Conservation (phyloP, 2,888 invertebrate genomes). For the Sialis lutaria region DNA sequence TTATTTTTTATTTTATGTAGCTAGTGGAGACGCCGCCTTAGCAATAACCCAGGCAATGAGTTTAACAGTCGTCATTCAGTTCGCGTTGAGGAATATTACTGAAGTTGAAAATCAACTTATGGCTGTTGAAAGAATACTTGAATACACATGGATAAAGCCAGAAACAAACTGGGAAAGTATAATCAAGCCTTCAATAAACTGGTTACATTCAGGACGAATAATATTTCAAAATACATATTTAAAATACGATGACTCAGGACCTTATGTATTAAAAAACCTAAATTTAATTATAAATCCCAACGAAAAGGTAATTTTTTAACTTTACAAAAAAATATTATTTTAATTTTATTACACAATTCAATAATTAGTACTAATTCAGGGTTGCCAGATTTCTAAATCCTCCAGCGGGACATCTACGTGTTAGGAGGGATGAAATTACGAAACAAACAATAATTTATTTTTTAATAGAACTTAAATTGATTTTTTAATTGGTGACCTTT, state of each 20-base stretch:
- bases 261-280: slow-evolving; percentile 52
- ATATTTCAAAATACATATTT: slow-evolving; percentile 43
- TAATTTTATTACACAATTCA: neutral
- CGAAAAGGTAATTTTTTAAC: slow-evolving; percentile 37
- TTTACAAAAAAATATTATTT: neutral
- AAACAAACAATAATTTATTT: too few species aligned
- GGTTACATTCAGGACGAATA: slow-evolving; percentile 52
- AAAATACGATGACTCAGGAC: slow-evolving; percentile 41
- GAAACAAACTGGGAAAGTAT: slow-evolving; percentile 29
- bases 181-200: slow-evolving; percentile 36
- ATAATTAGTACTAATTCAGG: neutral
- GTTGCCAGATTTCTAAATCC: too few species aligned
- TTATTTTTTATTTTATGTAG: too few species aligned
- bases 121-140: slow-evolving; percentile 52
- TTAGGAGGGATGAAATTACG: too few species aligned
- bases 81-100: slow-evolving; percentile 48
- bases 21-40: slow-evolving; percentile 42
- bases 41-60: slow-evolving; percentile 51
- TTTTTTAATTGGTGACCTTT: too few species aligned
- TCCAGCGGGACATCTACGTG: too few species aligned
- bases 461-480: too few species aligned
- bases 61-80: slow-evolving; percentile 55
- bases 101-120: slow-evolving; percentile 56
- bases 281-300: slow-evolving; percentile 48
- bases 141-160: slow-evolving; percentile 51